Evolutionary conservation across 2,888 invertebrate species (phyloP).

Genomic region (Anticlea derivata): DNA sequence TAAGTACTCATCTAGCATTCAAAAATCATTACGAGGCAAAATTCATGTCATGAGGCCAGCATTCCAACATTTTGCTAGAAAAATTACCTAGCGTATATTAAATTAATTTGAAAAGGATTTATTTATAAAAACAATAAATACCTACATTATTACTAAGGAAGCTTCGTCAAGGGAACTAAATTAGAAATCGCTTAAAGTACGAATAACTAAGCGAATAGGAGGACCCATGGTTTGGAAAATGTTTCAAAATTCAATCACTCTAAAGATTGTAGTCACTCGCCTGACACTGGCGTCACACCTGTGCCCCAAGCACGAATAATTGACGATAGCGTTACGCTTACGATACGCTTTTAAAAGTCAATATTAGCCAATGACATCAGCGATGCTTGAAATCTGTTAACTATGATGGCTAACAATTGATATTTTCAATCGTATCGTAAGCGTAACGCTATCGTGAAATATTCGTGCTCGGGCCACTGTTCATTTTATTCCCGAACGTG

Average conservation of each 20-base stretch:
- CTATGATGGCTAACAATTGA: too few species aligned
- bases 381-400: too few species aligned
- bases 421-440: too few species aligned
- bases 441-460: too few species aligned
- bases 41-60: slow-evolving; percentile 32
- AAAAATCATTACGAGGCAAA: slow-evolving; percentile 34
- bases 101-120: slow-evolving; percentile 45
- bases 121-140: slow-evolving; percentile 53
- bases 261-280: slow-evolving; percentile 1
- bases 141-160: slow-evolving; percentile 64
- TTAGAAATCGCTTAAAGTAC: slow-evolving; percentile 32
- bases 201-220: slow-evolving; percentile 29
- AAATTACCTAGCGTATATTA: slow-evolving; percentile 43
- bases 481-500: slow-evolving; percentile 26
- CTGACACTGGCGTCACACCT: slow-evolving; percentile 5
- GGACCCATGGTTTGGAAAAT: slow-evolving; percentile 20
- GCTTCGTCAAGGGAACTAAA: slow-evolving; percentile 59
- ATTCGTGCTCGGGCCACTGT: too few species aligned
- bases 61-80: slow-evolving; percentile 37
- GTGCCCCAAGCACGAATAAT: too few species aligned
- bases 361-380: too few species aligned
- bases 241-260: slow-evolving; percentile 13
- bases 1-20: slow-evolving; percentile 40
- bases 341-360: too few species aligned
- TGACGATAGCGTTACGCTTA: too few species aligned